Base-by-base conservation (phyloP, 2,888 invertebrate species). In the Noctua janthe region DNA sequence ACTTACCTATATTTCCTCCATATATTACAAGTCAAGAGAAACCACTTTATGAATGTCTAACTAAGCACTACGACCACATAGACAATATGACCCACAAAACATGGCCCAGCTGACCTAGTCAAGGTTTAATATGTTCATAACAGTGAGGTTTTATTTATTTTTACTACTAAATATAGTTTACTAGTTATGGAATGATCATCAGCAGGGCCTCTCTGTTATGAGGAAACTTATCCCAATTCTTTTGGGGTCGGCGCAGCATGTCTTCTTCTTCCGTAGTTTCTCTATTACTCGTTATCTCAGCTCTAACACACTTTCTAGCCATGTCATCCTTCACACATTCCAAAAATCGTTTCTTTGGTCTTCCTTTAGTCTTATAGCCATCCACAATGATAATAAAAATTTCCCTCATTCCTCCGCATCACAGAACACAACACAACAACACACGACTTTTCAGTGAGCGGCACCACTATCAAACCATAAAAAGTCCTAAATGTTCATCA, bases 1-100 rank as follows among this genome's bases (percentile, higher is more conserved):
- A 72, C 17, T 15, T 39, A 23, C 15, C 6, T 23, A 49, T 20
- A 39, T 29, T 35, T 62, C 70, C 39, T 72, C 54, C 35, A 15
- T 39, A 13, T 23, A 49, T 4, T 67, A 35, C 10, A 62, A n/a
- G 59, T 66, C 84, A 85, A 78, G 85, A 49, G 15, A 39, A 84
- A 85, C 82, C 64, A 64, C 74, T 76, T 72, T 29, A 69, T 71
- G 66, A 75, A 7, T 1, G 35, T 23, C 51, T 66, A 64, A 72
- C 11, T 17, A 43, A n/a, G 23, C 43, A 49, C 35, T 1, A n/a
- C n/a, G n/a, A n/a, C n/a, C n/a, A n/a, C n/a, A n/a, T n/a, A n/a
- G 17, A 72, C 35, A 62, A 62, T 51, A 83, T 64, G 64, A 35
- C 62, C 64, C 35, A 64, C 20, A 64, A 35, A 35, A 64, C 64